Evolutionary conservation across 2,888 invertebrate species (phyloP), one percentile per base, ranked within the genome.

Genomic region (Micoletzkya japonica): DNA sequence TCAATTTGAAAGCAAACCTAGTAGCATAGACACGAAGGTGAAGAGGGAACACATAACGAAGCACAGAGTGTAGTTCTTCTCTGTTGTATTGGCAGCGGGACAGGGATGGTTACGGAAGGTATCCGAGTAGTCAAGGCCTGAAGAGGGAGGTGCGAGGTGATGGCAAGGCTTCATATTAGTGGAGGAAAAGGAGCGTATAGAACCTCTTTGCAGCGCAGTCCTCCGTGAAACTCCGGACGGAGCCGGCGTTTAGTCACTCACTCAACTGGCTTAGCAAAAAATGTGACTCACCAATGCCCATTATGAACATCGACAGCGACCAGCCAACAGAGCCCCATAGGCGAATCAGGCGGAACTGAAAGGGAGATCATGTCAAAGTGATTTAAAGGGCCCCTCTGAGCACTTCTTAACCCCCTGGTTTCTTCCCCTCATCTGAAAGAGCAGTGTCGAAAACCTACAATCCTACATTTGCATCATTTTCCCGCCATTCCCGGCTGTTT

Each of bases 241-340:
- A n/a, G n/a, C n/a, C n/a, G n/a, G n/a, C n/a, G n/a, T n/a, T n/a
- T n/a, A n/a, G n/a, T n/a, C 28, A 2, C n/a, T 32, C 28, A 4
- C 30, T 32, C 57, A 17, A 26, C 14, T 54, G 10, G 39, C 2
- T 59, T 1, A 4, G n/a, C 4, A 26, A 26, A 32, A 14, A 52
- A 52, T 52, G 52, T 6, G 24, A 57, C 64, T 66, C 6, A 66
- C 64, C 94, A 81, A 95, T 94, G 72, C 94, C 94, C 72, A 98
- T 95, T 86, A 97, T 92, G 88, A 98, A 97, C 97, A 98, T 98
- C 58, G 97, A 93, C 80, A 97, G 88, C 36, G 95, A 97, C 97
- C 97, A 98, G 57, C 97, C 97, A 70, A 96, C 89, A 26, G 95
- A 95, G 1, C 95, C 95, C 86, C 95, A 97, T 94, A 98, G 95